Evolutionary conservation across 2,113 vertebrate species (phyloP).

Genomic region (Rhea americana): DNA sequence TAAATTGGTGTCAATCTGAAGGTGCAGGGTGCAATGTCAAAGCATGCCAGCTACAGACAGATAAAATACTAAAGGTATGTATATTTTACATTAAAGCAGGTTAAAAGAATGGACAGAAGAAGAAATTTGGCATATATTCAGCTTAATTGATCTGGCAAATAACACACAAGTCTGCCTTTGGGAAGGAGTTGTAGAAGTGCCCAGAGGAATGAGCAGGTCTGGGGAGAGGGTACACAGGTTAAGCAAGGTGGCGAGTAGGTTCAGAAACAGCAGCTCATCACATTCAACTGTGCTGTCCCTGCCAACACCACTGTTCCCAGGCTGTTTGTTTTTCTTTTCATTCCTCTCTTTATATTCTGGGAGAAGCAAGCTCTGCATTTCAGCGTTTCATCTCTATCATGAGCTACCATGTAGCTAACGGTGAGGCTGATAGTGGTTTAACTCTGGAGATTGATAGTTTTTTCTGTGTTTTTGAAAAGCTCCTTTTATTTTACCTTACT

Average conservation of each 20-base stretch:
- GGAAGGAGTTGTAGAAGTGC: background rate
- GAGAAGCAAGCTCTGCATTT: background rate
- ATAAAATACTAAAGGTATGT: background rate
- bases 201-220: background rate
- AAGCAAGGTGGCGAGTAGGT: background rate
- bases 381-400: background rate
- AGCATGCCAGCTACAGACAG: background rate
- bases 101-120: background rate
- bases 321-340: background rate
- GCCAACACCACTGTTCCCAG: background rate
- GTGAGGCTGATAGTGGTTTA: background rate
- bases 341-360: background rate
- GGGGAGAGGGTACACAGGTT: background rate
- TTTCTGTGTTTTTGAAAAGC: background rate
- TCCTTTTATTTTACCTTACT: background rate
- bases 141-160: background rate
- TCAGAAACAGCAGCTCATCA: accelerated
- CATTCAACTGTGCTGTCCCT: accelerated
- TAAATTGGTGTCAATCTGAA: background rate
- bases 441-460: background rate
- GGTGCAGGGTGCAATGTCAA: background rate
- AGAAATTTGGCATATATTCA: accelerated
- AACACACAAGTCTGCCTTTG: background rate
- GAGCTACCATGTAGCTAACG: background rate
- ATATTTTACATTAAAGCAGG: accelerated